Base-by-base conservation (phyloP, 2,888 invertebrate species). In the Drosophila limbata region DNA sequence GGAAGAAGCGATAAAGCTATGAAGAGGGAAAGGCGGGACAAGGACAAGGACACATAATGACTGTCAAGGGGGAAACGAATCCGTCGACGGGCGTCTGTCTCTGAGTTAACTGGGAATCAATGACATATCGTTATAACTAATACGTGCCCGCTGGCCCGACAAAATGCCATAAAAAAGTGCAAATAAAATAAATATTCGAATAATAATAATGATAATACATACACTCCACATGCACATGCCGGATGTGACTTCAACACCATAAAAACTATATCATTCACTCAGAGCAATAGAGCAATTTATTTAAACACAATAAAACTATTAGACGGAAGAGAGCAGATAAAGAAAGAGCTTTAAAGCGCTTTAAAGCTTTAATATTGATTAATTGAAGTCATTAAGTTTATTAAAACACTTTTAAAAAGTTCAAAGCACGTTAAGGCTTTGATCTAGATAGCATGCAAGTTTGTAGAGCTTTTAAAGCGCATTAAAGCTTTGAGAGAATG, bases 71-170 rank as follows among this genome's bases (percentile, higher is more conserved):
- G 68, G 53, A 56, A 31, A 33, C 42, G 44, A n/a, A 45, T 35
- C 33, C 33, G n/a, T 35, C 42, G 42, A 45, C 57, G 25, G 45
- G 40, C 62, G 25, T 13, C 52, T 53, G 72, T 72, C 70, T 59
- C 70, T 59, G 70, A 69, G 71, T 80, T 82, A 88, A 84, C 86
- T 70, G 77, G 67, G 80, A 81, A 89, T 87, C 88, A 89, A 89
- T 89, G 88, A 83, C 89, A 87, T 82, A 87, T 88, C 85, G 76
- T 85, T 88, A 81, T 72, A 76, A 70, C 76, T 79, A 84, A 82
- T 86, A 74, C 79, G 84, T 84, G 86, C 83, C 83, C 82, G 60
- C 63, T 73, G 84, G 82, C 70, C 76, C 69, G 53, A 57, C 53
- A 62, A 53, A 72, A 62, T 69, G 81, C 56, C 79, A 79, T 78